A percentile compares a stretch with the other conserved stretches of the same genome.
These are phyloP conservation scores for Lamellibrachia columna DNA, from an alignment of 2,888 invertebrate genomes.

Conservation along the genomic window DNA sequence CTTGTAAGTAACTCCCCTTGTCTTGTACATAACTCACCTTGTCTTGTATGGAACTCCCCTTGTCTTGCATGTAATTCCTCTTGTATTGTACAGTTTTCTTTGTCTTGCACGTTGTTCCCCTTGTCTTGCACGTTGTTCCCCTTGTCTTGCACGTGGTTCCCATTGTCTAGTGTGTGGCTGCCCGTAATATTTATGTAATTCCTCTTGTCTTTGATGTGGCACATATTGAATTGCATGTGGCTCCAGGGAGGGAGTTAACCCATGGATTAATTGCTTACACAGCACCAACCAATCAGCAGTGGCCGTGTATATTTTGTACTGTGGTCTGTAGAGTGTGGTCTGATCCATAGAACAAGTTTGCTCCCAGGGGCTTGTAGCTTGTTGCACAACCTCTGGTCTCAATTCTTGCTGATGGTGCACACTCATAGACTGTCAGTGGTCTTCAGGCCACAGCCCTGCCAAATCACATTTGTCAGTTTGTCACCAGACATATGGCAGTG, in stretches of 20 bases:
- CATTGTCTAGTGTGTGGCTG: not conserved
- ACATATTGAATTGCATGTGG: no score
- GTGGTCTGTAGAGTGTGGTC: not conserved
- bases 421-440: not conserved
- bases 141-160: not conserved
- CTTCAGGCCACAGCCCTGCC: not conserved
- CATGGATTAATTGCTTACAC: not conserved
- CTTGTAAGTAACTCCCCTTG: not conserved
- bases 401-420: not conserved
- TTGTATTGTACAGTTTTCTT: no score
- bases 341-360: not conserved
- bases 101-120: no score
- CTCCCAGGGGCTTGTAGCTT: not conserved
- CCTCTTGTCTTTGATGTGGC: not conserved
- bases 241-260: no score
- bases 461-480: not conserved
- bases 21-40: not conserved
- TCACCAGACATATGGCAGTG: not conserved
- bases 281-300: not conserved
- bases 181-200: no score
- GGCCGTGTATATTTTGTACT: not conserved
- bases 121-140: not conserved
- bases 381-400: not conserved
- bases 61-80: no score
- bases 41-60: not conserved